Evolutionary conservation across 2,888 invertebrate genomes (phyloP), one percentile per base, ranked within the genome.

Genomic region (Leptinotarsa juncta): DNA sequence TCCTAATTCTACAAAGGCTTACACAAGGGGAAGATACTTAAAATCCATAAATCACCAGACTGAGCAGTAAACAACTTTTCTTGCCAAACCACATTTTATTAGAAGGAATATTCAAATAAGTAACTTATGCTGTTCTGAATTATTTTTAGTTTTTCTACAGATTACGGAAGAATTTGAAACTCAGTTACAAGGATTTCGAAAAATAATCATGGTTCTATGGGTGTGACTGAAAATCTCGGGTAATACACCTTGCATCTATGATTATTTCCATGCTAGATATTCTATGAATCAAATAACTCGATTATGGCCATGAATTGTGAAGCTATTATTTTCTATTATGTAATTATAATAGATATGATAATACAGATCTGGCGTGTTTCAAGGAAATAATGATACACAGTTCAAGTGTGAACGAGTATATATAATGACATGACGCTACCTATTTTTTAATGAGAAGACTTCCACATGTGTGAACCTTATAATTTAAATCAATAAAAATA

Each of bases 391-490:
- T 62, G n/a, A 62, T n/a, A 62, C 62, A 14, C 32, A 62, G n/a
- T 62, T 62, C 62, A 62, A 62, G 62, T 62, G 62, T 62, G n/a
- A 62, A 62, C 62, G 62, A 62, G 42, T 26, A 32, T 62, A 62
- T 62, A 16, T 62, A 62, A 62, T 62, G 42, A 62, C 42, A 62
- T 62, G 62, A 32, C 4, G 42, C 62, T 62, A 42, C 62, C 42
- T 62, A 62, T 32, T 62, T 42, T 42, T 62, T 26, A 42, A 62
- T 62, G 42, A 16, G 62, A 62, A 12, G 16, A 62, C 42, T 62
- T 32, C 57, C 16, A 42, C 32, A 18, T n/a, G 32, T 42, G 16
- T n/a, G 18, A 62, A 62, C 16, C 62, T 32, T 62, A 62, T 62
- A 62, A 62, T 62, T 62, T 62, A 32, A 62, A 62, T 62, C 62